Evolutionary conservation across 2,888 invertebrate genomes (phyloP).

Genomic region (Chrysolina oricalcia): DNA sequence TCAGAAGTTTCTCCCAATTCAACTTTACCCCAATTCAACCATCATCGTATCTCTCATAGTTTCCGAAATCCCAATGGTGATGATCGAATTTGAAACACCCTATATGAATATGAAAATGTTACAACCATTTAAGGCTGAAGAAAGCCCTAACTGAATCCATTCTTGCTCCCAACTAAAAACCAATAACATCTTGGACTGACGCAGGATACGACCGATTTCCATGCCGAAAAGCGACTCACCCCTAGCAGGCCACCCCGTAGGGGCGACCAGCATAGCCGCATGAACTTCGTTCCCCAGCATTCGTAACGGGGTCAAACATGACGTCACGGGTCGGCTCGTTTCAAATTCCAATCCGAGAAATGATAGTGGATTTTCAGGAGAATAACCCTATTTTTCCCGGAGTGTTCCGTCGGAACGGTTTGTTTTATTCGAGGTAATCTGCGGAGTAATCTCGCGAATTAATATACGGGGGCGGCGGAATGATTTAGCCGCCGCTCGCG

Average conservation of each 20-base stretch:
- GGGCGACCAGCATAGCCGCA: slow-evolving; percentile 37
- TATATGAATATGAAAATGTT: too few relatives aligned
- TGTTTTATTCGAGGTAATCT: slow-evolving; percentile 22
- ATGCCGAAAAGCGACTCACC: slow-evolving; percentile 9
- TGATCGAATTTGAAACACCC: too few relatives aligned
- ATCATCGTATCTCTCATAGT: too few relatives aligned
- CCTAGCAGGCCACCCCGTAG: slow-evolving; percentile 13
- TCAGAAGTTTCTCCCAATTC: too few relatives aligned
- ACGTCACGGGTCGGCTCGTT: slow-evolving; percentile 48
- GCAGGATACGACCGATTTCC: neutral
- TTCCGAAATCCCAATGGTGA: too few relatives aligned
- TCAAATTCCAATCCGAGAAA: slow-evolving; percentile 45
- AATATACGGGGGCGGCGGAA: slow-evolving; percentile 3
- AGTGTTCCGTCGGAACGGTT: slow-evolving; percentile 9
- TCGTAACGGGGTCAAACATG: slow-evolving; percentile 46
- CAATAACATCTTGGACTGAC: neutral
- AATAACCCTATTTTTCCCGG: slow-evolving; percentile 45
- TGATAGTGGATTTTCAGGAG: slow-evolving; percentile 45
- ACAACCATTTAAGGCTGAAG: too few relatives aligned
- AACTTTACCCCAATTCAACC: too few relatives aligned
- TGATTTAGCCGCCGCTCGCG: neutral
- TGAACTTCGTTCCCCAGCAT: slow-evolving; percentile 44
- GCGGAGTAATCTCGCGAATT: slow-evolving; percentile 15
- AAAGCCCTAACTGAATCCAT: neutral
- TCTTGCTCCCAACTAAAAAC: neutral